Base-by-base conservation (phyloP, 1,140 invertebrate genomes). In the Parapsyche elsis region DNA sequence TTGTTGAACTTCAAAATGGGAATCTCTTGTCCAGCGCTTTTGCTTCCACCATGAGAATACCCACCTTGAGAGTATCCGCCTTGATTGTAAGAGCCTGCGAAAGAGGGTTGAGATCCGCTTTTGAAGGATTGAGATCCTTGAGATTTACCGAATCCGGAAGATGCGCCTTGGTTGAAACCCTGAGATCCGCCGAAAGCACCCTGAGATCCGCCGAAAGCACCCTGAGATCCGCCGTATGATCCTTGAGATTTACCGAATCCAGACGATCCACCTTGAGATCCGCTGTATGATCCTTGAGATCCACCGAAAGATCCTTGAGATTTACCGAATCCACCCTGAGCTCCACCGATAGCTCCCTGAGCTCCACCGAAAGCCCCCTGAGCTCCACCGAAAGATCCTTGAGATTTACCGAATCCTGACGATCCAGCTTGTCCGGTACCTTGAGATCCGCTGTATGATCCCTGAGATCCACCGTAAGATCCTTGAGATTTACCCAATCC, bases 1-100 rank as follows among this genome's bases (percentile, higher is more conserved):
- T 84, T 85, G 64, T 81, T 83, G 76, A 79, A 85, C 38, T 76
- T 80, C 0, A 84, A 46, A 71, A 84, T 84, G 14, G 84, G 84
- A 46, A 84, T 81, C 19, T 83, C 81, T 80, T 82, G 81, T 44
- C 81, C 81, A 1, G 75, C 53, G 45, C 78, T 80, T 71, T 80
- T 82, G 71, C 26, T 70, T 75, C 73, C 71, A 21, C 71, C 71
- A n/a, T n/a, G n/a, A n/a, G n/a, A n/a, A n/a, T n/a, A n/a, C n/a
- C n/a, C n/a, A 1, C 10, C 64, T 67, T 67, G 64, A 67, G 64
- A 67, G 59, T 45, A 45, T 64, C 38, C 59, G n/a, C 61, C 44
- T 73, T 73, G 71, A 7, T n/a, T 16, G 16, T 73, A 73, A 19
- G 61, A 46, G 49, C 73, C 77, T 0, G 71, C 24, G 44, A 73